Evolutionary conservation across 2,888 invertebrate species (phyloP), one percentile per base, ranked within the genome.

Genomic region (Leucoma salicis): DNA sequence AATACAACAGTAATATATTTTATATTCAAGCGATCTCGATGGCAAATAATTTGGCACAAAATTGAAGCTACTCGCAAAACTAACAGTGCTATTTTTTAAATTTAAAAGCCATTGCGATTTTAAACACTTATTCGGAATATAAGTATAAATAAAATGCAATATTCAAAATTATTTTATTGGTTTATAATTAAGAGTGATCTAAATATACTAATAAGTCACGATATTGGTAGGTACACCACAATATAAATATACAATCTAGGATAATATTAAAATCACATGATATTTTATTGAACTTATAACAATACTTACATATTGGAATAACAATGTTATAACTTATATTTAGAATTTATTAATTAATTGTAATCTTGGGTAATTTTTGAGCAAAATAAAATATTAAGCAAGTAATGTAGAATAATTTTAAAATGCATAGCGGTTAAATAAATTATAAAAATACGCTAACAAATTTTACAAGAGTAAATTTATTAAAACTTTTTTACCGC

Each of bases 41-140:
- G 82, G 84, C 84, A 86, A 85, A 85, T 80, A 52, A 84, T 86
- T 88, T 88, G 87, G 87, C 87, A 88, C 87, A 74, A 74, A 69
- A 76, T 74, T 67, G 66, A 82, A 61, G 60, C 63, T 51, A 29
- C 44, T 41, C 47, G 77, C 77, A 60, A 12, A 21, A 21, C n/a
- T n/a, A n/a, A n/a, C n/a, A n/a, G n/a, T n/a, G n/a, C n/a, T n/a
- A n/a, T n/a, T 21, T 21, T 16, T 21, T 4, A 21, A 21, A 21
- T 21, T 3, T 8, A 21, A 27, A 27, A 27, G 27, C 27, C 27
- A n/a, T n/a, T 12, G 27, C 2, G n/a, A n/a, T n/a, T n/a, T 27
- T 27, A 5, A 2, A 27, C 3, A 27, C 2, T 12, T 1, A 2
- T 12, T 11, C n/a, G n/a, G n/a, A n/a, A n/a, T n/a, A n/a, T n/a